Base-by-base conservation (phyloP, 2,888 invertebrate species). In the Branchellion lobata region DNA sequence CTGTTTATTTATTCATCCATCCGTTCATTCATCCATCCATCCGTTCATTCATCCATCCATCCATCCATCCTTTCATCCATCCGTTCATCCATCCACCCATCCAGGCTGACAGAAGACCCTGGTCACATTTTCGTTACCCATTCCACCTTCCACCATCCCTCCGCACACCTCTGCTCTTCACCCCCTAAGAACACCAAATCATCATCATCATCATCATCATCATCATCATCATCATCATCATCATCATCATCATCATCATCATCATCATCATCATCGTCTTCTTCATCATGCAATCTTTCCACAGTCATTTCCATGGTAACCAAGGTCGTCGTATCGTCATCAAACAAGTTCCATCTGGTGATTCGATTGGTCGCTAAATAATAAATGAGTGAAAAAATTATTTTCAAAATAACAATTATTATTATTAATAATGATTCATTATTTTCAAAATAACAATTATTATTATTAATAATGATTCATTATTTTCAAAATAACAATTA, bases 201-300 rank as follows among this genome's bases (percentile, higher is more conserved):
- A 40, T 40, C 40, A 40, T 40, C 40, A 40, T 40, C 40, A 40
- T 40, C 40, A 40, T 40, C 40, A 40, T 40, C 40, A 40, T 40
- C 40, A 40, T 40, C 40, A 40, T 40, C 40, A 40, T 40, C 61
- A 57, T 57, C 61, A 57, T 57, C 61, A 57, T 57, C 24, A 18
- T 57, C 61, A 24, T 57, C 61, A 24, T 57, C 61, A 57, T 57
- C 61, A 57, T 57, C 61, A 57, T 24, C 24, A 57, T 24, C 61
- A 57, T 18, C n/a, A 57, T 57, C 61, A 57, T 57, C 24, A n/a
- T 57, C 61, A 57, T 57, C 61, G 5, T 57, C 24, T 18, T 57
- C 24, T 14, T 5, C 61, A 24, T n/a, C 61, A 18, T 24, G 61
- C 24, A 57, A 57, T 57, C 24, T 57, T 14, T 57, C 61, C 5